A percentile compares a stretch with the other conserved stretches of the same genome.
Evolutionary conservation across 2,797 vertebrate genomes (phyloP).

Genomic region (Sardinella longiceps): DNA sequence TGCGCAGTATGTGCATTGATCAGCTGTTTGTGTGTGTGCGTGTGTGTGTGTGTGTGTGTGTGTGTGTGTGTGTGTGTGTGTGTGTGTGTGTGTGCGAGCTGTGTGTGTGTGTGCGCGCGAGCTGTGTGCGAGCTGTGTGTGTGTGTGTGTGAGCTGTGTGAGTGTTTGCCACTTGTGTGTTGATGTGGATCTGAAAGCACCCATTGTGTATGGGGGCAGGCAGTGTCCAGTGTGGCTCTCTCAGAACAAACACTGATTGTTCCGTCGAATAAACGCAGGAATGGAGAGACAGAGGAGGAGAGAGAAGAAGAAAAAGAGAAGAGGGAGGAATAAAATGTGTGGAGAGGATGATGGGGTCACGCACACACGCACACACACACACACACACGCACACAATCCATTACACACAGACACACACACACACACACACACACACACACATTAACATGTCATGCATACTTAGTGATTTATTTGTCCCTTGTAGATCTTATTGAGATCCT

Average conservation of each 20-base stretch:
- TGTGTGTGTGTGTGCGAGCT: constrained; percentile 8
- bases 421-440: background rate
- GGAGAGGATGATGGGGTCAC: background rate
- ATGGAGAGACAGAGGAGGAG: constrained; percentile 61
- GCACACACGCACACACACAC: background rate
- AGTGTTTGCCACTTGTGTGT: constrained; percentile 20
- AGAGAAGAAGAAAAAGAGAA: constrained; percentile 8
- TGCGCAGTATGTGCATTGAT: constrained; percentile 9
- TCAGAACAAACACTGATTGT: constrained; percentile 77
- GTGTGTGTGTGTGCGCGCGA: background rate
- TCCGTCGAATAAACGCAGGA: constrained; percentile 57
- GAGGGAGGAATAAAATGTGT: constrained; percentile 25
- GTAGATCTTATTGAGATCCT: constrained; percentile 5
- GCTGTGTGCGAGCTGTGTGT: background rate
- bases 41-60: constrained; percentile 23
- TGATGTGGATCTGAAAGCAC: constrained; percentile 63
- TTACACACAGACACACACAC: too few species aligned
- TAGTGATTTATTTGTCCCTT: background rate
- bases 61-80: constrained; percentile 16
- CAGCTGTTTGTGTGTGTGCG: background rate
- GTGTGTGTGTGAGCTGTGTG: background rate
- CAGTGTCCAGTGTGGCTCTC: constrained; percentile 67
- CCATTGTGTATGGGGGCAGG: constrained; percentile 71
- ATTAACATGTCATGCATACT: background rate
- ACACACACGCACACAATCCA: constrained; percentile 13